Evolutionary conservation across 2,888 invertebrate genomes (phyloP).

Genomic region (Drosophila ezoana): DNA sequence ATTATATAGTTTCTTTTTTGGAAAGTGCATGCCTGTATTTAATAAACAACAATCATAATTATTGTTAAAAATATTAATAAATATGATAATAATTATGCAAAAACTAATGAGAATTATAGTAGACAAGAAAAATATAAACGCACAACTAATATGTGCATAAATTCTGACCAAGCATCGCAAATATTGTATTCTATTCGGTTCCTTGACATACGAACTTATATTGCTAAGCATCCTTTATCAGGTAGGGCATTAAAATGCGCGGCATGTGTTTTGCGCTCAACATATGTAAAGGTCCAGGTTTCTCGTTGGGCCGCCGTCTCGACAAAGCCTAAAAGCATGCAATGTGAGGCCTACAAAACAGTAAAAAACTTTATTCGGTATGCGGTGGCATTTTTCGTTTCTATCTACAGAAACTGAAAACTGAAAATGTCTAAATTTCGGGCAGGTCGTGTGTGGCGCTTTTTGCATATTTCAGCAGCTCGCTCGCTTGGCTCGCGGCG

Average conservation of each 20-base stretch:
- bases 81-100: not conserved
- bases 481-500: conserved; percentile 21
- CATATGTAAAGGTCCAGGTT: conserved; percentile 13
- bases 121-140: no score
- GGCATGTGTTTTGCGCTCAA: conserved; percentile 31
- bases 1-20: no score
- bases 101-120: no score
- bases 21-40: no score
- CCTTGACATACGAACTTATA: not conserved
- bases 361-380: conserved; percentile 26
- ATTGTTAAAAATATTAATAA: no score
- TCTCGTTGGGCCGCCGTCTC: conserved; percentile 3
- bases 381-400: conserved; percentile 48
- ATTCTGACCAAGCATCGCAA: no score
- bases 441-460: conserved; percentile 31
- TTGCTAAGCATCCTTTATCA: not conserved
- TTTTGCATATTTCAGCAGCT: conserved; percentile 62
- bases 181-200: not conserved
- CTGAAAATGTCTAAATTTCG: conserved; percentile 66
- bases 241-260: conserved; percentile 34
- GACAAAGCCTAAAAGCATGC: conserved; percentile 37
- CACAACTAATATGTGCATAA: no score
- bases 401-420: conserved; percentile 26
- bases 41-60: no score
- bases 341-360: conserved; percentile 44